These are phyloP conservation scores for Omphaloscelis lunosa DNA, from an alignment of 2,888 invertebrate species.

Conservation along the genomic window DNA sequence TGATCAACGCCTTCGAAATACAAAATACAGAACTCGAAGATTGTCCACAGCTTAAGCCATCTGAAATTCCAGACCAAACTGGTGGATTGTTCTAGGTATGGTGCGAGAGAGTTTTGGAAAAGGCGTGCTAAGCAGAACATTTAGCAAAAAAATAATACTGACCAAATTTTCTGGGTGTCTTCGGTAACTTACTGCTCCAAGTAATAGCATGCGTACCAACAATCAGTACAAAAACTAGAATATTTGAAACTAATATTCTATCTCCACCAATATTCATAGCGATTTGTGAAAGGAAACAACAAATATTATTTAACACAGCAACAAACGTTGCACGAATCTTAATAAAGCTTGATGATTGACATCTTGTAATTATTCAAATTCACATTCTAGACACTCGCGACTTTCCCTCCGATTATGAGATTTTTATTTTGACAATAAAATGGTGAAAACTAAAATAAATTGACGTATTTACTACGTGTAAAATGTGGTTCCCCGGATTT, in stretches of 20 bases:
- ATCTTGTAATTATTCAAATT: constrained; percentile 28
- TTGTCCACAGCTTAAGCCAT: neutral
- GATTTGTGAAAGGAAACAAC: neutral
- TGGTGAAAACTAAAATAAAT: constrained; percentile 30
- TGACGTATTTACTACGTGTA: constrained; percentile 20
- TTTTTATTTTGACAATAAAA: neutral
- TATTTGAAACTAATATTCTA: constrained; percentile 6
- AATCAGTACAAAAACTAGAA: constrained; percentile 13
- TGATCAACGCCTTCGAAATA: neutral
- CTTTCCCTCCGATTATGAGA: constrained; percentile 19
- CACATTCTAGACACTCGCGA: constrained; percentile 13
- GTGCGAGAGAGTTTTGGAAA: neutral
- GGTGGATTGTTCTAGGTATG: too few species aligned
- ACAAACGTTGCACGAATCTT: constrained; percentile 11
- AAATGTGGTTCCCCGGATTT: constrained; percentile 16
- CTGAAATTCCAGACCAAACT: neutral
- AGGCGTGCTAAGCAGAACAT: neutral
- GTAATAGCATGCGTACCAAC: constrained; percentile 22
- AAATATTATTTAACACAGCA: constrained; percentile 1
- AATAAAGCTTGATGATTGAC: constrained; percentile 3
- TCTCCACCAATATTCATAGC: neutral
- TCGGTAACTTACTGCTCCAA: constrained; percentile 25
- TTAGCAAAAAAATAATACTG: constrained; percentile 3
- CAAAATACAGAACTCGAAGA: neutral
- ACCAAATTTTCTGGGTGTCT: constrained; percentile 34